Base-by-base conservation (phyloP, 1,140 invertebrate species). In the Phthorimaea operculella region DNA sequence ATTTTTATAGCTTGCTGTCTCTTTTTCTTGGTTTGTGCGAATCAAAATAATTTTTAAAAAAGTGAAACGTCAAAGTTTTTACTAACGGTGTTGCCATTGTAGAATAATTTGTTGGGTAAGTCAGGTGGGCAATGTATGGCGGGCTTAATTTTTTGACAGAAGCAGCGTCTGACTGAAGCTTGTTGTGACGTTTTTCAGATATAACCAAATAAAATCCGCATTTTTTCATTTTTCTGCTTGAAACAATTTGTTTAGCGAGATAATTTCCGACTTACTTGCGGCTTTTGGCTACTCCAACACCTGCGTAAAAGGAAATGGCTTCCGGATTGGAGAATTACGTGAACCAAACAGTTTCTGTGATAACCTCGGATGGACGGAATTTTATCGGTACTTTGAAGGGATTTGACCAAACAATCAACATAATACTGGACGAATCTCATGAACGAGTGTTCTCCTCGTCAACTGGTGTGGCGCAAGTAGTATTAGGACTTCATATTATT, bases 371-470 rank as follows among this genome's bases (percentile, higher is more conserved):
- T 89, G 96, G 96, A 49, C 88, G 96, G 70, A 96, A 97, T 85
- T 98, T 98, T 79, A 95, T 98, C 62, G 96, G 97, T 85, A 94
- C 86, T 1, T 63, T 88, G n/a, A 88, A 88, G 56, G 85, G 87
- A 47, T 99, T 98, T 87, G 98, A 99, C 87, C 98, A 99, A 86
- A 98, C 96, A 15, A 97, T 99, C 56, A 99, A 99, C 75, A 89
- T 99, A 59, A 98, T 99, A 71, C 87, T 99, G 33, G 97, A 99
- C 79, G 97, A 99, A 84, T 98, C 96, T 55, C 96, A 98, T 83
- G 98, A 99, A 85, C 87, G 98, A 74, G 97, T 99, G 12, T 99
- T 96, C 79, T 98, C 95, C 55, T 91, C 92, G 12, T 92, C 91
- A 10, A 90, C 93, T 68, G 98, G 97, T 47, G 94, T 99, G 42